phyloP scores from a whole-genome alignment of 2,888 invertebrate species.

The Philhelius pedissequus region DNA sequence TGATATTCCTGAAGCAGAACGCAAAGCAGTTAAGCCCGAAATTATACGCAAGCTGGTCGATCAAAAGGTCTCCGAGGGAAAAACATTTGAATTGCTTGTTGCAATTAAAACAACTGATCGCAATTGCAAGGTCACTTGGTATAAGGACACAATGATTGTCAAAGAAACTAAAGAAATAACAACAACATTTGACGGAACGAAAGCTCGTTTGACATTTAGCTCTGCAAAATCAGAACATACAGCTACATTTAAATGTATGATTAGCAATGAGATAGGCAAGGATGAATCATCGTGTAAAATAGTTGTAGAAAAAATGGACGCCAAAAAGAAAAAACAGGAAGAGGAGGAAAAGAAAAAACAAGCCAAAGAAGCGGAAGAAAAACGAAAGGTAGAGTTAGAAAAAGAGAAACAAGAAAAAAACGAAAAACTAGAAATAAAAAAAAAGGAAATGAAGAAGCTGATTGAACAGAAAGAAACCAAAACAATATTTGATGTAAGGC shows the following conservation, averaged over 20 bases:
- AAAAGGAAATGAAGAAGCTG: conserved; percentile 36
- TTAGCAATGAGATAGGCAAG: conserved; percentile 94
- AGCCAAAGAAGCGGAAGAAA: conserved; percentile 79
- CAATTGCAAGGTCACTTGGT: conserved; percentile 91
- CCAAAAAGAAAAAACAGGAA: conserved; percentile 81
- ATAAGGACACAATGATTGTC: conserved; percentile 88
- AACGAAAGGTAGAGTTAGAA: conserved; percentile 77
- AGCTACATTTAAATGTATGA: conserved; percentile 91
- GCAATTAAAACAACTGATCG: conserved; percentile 88
- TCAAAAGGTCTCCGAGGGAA: conserved; percentile 85
- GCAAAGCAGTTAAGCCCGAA: conserved; percentile 89
- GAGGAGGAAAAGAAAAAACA: conserved; percentile 79
- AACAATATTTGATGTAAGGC: conserved; percentile 80
- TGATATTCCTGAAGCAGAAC: conserved; percentile 88
- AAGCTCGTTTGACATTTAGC: conserved; percentile 88
- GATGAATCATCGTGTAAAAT: conserved; percentile 93
- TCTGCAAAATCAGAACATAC: conserved; percentile 87
- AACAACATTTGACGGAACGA: conserved; percentile 91
- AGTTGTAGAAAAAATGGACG: conserved; percentile 84
- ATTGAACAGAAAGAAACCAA: conserved; percentile 77
- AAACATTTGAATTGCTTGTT: conserved; percentile 88
- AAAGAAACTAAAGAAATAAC: conserved; percentile 88
- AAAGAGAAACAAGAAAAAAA: conserved; percentile 24
- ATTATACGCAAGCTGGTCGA: conserved; percentile 88
- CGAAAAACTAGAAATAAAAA: conserved; percentile 24